phyloP scores from a whole-genome alignment of 37 sponge, comb jelly and placozoan species.

The Cladorhizidae sp. region DNA sequence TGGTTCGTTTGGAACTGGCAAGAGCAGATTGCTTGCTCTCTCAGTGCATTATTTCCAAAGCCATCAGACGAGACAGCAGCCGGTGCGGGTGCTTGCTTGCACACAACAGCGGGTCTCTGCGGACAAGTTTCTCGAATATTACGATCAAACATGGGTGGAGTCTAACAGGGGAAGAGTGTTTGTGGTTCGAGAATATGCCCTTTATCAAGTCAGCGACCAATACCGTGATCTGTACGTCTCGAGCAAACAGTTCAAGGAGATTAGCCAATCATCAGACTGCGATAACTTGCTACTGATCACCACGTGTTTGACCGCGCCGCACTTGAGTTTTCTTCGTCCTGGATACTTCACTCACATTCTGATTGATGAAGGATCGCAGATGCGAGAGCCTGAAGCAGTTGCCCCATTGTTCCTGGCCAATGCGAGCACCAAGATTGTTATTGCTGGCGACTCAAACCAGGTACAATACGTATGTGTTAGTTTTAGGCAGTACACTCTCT shows the following conservation, averaged over 20 bases:
- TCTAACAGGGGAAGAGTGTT: not conserved
- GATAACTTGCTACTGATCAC: slow-evolving; percentile 13
- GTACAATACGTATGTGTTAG: slow-evolving; percentile 17
- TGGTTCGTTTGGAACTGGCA: slow-evolving; percentile 72
- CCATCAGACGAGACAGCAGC: not conserved
- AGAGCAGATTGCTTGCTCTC: slow-evolving; percentile 52
- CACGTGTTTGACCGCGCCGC: slow-evolving; percentile 16
- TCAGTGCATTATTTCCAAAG: slow-evolving; percentile 21
- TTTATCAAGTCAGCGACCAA: not conserved
- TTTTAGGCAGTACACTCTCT: too few species aligned
- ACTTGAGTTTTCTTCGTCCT: not conserved
- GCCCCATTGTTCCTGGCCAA: slow-evolving; percentile 48
- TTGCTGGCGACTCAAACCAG: slow-evolving; percentile 70
- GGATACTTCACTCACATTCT: slow-evolving; percentile 73
- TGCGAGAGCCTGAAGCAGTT: slow-evolving; percentile 58
- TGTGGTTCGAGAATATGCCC: not conserved
- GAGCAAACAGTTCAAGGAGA: not conserved
- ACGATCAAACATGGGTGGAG: not conserved
- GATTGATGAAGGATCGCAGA: slow-evolving; percentile 69
- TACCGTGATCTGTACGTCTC: not conserved
- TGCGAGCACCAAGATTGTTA: slow-evolving; percentile 43
- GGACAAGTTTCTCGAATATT: slow-evolving; percentile 42
- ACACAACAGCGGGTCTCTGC: slow-evolving; percentile 49
- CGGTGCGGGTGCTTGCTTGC: slow-evolving; percentile 32
- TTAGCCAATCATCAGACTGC: not conserved